Evolutionary conservation across 2,113 vertebrate species (phyloP), one percentile per base, ranked within the genome.

Genomic region (Dicentrarchus labrax): DNA sequence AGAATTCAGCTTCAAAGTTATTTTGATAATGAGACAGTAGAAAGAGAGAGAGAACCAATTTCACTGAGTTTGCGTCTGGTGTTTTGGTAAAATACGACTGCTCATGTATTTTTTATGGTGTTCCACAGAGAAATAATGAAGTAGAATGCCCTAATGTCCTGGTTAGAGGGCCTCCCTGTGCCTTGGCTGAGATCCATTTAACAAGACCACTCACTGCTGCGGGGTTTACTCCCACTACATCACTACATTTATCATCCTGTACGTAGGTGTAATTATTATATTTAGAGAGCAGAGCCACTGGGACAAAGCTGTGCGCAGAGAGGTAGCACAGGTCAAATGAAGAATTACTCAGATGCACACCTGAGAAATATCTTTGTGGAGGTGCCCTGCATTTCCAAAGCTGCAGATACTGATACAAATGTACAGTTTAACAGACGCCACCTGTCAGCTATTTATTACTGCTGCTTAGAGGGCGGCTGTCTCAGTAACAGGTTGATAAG

Each of bases 51-150:
- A 74, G 51, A 84, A 76, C 13, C 15, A 47, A 75, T 48, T 61
- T 69, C 15, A 91, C 76, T 64, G 61, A 85, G 41, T 84, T 84
- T 75, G 53, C 39, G 54, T 82, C 73, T 81, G 78, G 53, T 80
- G 67, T 88, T 86, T 86, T 56, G 65, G 68, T 86, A 76, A 90
- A 90, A 85, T 85, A 86, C 78, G 77, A 77, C 62, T 47, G 21
- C 53, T 77, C 72, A 60, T 77, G 54, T 87, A 60, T 84, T 88
- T 76, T 84, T 67, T 70, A 86, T 86, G 80, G 74, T 69, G 78
- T 84, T 91, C 82, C 76, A 61, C 66, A 48, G n/a, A 76, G 67
- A 89, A 90, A 90, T 83, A 84, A 92, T 86, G 65, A 84, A 88
- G 61, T 80, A 71, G 61, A 81, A 87, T 89, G 57, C 70, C 45